Percentiles rank a stretch among this genome's conserved stretches.
These are phyloP conservation scores for Heliconius sara DNA, from an alignment of 2,888 invertebrate species.

Conservation along the genomic window DNA sequence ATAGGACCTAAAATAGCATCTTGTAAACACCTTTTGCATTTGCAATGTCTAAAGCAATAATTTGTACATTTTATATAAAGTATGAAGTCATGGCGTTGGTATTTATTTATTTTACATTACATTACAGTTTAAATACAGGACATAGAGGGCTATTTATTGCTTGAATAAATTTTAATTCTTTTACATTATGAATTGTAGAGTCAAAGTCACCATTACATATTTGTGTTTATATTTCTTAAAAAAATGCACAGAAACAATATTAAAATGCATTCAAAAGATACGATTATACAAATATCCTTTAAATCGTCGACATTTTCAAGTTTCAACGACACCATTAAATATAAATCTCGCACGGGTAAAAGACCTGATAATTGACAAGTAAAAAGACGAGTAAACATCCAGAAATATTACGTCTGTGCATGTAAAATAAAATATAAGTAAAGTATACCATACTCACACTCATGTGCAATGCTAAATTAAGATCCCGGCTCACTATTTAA, in stretches of 20 bases:
- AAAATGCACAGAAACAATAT: not conserved
- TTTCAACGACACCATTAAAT: slow-evolving; percentile 16
- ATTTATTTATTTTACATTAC: not conserved
- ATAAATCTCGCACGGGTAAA: slow-evolving; percentile 9
- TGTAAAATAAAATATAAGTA: slow-evolving; percentile 67
- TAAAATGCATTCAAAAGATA: not conserved
- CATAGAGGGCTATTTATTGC: not conserved
- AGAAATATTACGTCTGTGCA: slow-evolving; percentile 22
- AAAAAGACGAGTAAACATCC: slow-evolving; percentile 23
- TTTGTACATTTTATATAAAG: not conserved
- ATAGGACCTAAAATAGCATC: not conserved
- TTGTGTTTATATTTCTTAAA: not conserved
- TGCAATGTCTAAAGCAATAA: slow-evolving; percentile 4
- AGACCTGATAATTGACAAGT: slow-evolving; percentile 29
- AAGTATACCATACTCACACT: slow-evolving; percentile 80
- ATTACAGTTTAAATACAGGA: not conserved
- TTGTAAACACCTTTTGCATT: slow-evolving; percentile 9
- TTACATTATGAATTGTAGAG: not conserved
- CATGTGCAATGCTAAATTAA: slow-evolving; percentile 79
- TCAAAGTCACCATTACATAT: not conserved
- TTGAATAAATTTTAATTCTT: not conserved
- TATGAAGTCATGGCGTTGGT: not conserved
- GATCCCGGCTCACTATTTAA: slow-evolving; percentile 78
- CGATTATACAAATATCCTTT: slow-evolving; percentile 12
- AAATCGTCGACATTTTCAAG: not conserved